A percentile compares a stretch with the other conserved stretches of the same genome.
phyloP scores from a whole-genome alignment of 2,888 invertebrate species.

The Dolomedes plantarius region DNA sequence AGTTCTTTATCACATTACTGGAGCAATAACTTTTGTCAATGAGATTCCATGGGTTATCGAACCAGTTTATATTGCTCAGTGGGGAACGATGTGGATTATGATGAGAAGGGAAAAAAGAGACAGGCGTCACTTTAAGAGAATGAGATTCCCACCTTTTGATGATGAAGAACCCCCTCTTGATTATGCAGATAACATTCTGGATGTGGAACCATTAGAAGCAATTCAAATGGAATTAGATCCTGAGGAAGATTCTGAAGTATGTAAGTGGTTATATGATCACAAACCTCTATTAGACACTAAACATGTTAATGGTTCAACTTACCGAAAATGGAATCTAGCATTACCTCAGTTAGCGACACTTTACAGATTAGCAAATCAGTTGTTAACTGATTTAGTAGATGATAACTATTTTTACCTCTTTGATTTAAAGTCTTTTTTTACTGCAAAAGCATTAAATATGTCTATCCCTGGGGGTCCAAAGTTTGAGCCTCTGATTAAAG shows the following conservation, averaged over 20 bases:
- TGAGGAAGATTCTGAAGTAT: conserved; percentile 85
- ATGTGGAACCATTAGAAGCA: conserved; percentile 98
- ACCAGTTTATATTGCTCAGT: conserved; percentile 99
- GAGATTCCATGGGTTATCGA: conserved; percentile 99
- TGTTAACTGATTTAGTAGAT: conserved; percentile 98
- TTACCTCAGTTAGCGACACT: conserved; percentile 98
- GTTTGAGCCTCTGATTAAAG: conserved; percentile 99
- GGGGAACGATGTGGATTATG: conserved; percentile 99
- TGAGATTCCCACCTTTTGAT: conserved; percentile 99
- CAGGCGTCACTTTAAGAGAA: conserved; percentile 98
- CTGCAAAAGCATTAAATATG: conserved; percentile 99
- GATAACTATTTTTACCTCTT: conserved; percentile 99
- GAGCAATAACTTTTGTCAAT: conserved; percentile 99
- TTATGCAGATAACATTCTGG: conserved; percentile 98
- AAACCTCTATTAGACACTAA: conserved; percentile 94
- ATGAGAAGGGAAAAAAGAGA: conserved; percentile 99
- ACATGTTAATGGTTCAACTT: conserved; percentile 97
- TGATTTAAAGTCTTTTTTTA: conserved; percentile 99
- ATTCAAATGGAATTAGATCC: conserved; percentile 98
- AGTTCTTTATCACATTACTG: conserved; percentile 98
- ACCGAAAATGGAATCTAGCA: conserved; percentile 95
- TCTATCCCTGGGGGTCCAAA: conserved; percentile 99
- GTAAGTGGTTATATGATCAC: conserved; percentile 99
- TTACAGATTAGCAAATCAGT: conserved; percentile 97
- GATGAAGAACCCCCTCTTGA: conserved; percentile 99